Conservation (phyloP, 1,140 invertebrate species). For the Drepana arcuata region DNA sequence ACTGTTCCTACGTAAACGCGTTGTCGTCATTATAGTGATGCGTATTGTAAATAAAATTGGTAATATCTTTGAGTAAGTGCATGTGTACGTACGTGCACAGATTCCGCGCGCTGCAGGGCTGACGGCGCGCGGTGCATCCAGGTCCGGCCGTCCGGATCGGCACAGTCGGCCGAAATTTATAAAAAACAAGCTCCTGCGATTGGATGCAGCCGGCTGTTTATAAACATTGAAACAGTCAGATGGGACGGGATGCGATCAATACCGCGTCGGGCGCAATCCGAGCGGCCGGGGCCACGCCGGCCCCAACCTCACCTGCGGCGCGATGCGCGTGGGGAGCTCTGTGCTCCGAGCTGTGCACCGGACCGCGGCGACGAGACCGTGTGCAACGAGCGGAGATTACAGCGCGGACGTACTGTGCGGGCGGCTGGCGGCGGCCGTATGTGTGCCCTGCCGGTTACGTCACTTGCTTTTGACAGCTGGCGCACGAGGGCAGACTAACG, state of each 20-base stretch:
- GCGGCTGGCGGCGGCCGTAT: conserved; percentile 52
- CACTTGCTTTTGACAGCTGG: conserved; percentile 52
- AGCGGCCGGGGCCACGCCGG: conserved; percentile 31
- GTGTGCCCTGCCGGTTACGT: conserved; percentile 54
- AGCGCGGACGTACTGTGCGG: conserved; percentile 41
- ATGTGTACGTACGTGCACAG: conserved; percentile 47
- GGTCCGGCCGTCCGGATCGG: conserved; percentile 32
- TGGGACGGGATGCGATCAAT: conserved; percentile 53
- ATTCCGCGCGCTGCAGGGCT: conserved; percentile 18
- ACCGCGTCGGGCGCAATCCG: conserved; percentile 34
- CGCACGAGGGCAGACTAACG: conserved; percentile 24
- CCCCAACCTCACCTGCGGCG: conserved; percentile 44
- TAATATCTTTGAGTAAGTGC: conserved; percentile 32
- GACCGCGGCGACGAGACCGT: conserved; percentile 28
- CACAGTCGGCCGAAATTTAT: conserved; percentile 35
- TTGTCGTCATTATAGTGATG: conserved; percentile 17
- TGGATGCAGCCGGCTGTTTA: conserved; percentile 63
- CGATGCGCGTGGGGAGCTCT: conserved; percentile 28
- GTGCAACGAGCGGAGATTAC: conserved; percentile 22
- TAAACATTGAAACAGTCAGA: conserved; percentile 58
- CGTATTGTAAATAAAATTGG: conserved; percentile 18
- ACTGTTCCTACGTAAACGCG: conserved; percentile 17
- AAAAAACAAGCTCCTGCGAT: conserved; percentile 52
- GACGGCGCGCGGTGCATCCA: conserved; percentile 33
- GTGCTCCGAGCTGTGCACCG: conserved; percentile 17